Base-by-base conservation (phyloP, 1,140 invertebrate species). In the Pseudoatta argentina region DNA sequence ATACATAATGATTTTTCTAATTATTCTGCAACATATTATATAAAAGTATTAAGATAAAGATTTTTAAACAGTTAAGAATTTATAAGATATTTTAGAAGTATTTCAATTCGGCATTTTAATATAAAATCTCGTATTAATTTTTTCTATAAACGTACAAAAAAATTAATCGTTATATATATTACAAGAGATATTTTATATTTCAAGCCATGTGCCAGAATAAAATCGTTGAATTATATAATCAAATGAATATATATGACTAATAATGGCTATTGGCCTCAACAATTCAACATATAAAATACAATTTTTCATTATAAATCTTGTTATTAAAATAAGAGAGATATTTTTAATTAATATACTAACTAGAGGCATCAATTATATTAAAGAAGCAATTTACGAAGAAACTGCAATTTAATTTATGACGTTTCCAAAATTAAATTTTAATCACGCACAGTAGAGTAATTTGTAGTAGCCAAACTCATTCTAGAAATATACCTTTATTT, bases 401-500 rank as follows among this genome's bases (percentile, higher is more conserved):
- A 21, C 27, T 16, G 48, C 10, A 34, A 75, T 59, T 75, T 7
- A 39, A 75, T 59, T 55, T 55, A 27, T 24, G n/a, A 67, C 6
- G 24, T 69, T 69, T 51, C 44, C 14, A 24, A 51, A 51, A 24
- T 69, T 48, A 69, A 69, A 51, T 69, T 69, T 24, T 69, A 69
- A 63, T 63, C 5, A 63, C 14, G 6, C 14, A 5, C 21, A 27
- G 14, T 51, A 24, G 39, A 69, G 39, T n/a, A 67, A 21, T 21
- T 44, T 44, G 1, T 67, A 21, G 1, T 14, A 14, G 34, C n/a
- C 39, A 21, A 39, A n/a, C 64, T 39, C 39, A 0, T 67, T 21
- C n/a, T 48, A 21, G 4, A 67, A 44, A 48, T 67, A 44, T 4
- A 48, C 10, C 5, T 67, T 67, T 14, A 18, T 34, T 6, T 21